A percentile compares a stretch with the other conserved stretches of the same genome.
phyloP scores from a whole-genome alignment of 2,888 invertebrate genomes.

The Lutraria lutraria region DNA sequence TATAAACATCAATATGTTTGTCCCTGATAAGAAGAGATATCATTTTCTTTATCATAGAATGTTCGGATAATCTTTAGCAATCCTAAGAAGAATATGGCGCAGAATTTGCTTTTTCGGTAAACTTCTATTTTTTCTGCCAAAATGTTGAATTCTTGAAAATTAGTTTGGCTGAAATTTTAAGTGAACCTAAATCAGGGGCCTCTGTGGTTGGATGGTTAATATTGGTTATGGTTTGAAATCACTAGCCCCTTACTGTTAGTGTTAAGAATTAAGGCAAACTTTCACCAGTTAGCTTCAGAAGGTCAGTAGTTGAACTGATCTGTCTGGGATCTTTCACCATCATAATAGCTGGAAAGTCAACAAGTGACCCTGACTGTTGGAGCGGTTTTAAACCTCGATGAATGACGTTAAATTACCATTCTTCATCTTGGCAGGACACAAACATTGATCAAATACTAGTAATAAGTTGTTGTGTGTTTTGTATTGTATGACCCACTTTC shows the following conservation, averaged over 20 bases:
- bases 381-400: background rate
- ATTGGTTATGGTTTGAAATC: too few species aligned
- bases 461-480: background rate
- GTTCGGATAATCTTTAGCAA: background rate
- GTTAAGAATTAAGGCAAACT: too few species aligned
- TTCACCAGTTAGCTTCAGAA: too few species aligned
- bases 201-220: too few species aligned
- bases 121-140: background rate
- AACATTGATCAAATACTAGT: background rate
- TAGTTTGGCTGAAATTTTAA: too few species aligned
- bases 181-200: too few species aligned
- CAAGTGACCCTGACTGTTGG: background rate
- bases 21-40: background rate
- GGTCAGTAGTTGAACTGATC: too few species aligned
- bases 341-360: too few species aligned
- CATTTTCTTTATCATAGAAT: background rate
- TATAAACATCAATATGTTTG: background rate
- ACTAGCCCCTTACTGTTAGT: too few species aligned
- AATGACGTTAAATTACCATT: background rate
- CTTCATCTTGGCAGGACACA: background rate
- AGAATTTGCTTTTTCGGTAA: background rate
- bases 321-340: too few species aligned
- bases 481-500: background rate
- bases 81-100: background rate
- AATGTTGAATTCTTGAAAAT: background rate